Conservation (phyloP, 2,888 invertebrate genomes). For the Volucella inflata region DNA sequence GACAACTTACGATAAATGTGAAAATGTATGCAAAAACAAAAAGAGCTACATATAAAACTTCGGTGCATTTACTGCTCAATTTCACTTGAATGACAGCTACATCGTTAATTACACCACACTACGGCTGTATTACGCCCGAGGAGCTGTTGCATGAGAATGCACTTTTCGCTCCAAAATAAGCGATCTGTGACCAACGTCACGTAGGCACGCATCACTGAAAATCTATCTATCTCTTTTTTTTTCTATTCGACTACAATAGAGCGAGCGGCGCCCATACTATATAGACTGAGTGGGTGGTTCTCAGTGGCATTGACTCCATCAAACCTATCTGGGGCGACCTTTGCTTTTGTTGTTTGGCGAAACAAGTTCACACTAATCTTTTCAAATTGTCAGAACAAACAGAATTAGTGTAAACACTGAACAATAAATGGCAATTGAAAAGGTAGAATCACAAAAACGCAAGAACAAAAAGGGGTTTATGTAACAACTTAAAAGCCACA, state of each 20-base stretch:
- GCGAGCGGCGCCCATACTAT: background rate
- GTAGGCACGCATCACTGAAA: slow-evolving; percentile 37
- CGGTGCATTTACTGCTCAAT: slow-evolving; percentile 37
- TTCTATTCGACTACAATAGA: slow-evolving; percentile 4
- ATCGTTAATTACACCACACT: background rate
- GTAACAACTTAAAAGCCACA: slow-evolving; percentile 20
- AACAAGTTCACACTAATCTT: background rate
- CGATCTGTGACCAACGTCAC: slow-evolving; percentile 43
- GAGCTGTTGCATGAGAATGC: slow-evolving; percentile 26
- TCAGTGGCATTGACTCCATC: slow-evolving; percentile 10
- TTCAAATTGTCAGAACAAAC: background rate
- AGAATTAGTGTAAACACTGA: background rate
- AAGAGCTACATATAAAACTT: slow-evolving; percentile 10
- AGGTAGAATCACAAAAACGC: background rate
- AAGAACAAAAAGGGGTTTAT: slow-evolving; percentile 13
- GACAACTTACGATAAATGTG: background rate
- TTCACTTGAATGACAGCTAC: slow-evolving; percentile 20
- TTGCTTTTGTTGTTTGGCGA: background rate
- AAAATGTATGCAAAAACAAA: slow-evolving; percentile 21
- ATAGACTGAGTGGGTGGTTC: slow-evolving; percentile 6
- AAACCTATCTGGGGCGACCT: slow-evolving; percentile 1
- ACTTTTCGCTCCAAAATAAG: slow-evolving; percentile 6
- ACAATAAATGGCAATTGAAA: background rate
- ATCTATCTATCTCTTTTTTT: slow-evolving; percentile 2
- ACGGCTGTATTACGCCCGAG: background rate